These are phyloP conservation scores for Athripsodes cinereus DNA, from an alignment of 2,888 invertebrate genomes.

Conservation along the genomic window DNA sequence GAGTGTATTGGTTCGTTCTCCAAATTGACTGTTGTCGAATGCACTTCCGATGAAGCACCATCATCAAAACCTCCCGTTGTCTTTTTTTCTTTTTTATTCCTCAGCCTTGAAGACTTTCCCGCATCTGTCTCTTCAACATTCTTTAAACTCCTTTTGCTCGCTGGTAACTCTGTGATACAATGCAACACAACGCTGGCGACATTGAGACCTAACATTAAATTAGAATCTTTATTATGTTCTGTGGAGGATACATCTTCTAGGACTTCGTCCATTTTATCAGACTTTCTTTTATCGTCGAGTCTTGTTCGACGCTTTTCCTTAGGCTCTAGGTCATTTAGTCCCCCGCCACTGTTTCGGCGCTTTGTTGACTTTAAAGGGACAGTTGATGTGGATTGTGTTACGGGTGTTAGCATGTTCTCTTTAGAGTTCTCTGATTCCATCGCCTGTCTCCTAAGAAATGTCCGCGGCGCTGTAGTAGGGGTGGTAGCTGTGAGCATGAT, in stretches of 20 bases:
- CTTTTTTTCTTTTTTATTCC: slow-evolving; percentile 20
- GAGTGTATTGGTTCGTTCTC: slow-evolving; percentile 16
- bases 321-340: slow-evolving; percentile 28
- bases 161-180: slow-evolving; percentile 2
- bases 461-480: slow-evolving; percentile 6
- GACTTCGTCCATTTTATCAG: slow-evolving; percentile 17
- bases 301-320: slow-evolving; percentile 26
- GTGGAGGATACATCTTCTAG: slow-evolving; percentile 24
- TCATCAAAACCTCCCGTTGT: not conserved
- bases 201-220: slow-evolving; percentile 15
- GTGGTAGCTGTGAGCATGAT: not conserved
- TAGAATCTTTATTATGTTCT: slow-evolving; percentile 17
- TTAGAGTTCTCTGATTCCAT: slow-evolving; percentile 38
- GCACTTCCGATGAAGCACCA: slow-evolving; percentile 17
- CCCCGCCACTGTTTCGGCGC: slow-evolving; percentile 32
- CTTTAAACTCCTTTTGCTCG: slow-evolving; percentile 12
- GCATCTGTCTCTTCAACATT: slow-evolving; percentile 10
- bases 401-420: slow-evolving; percentile 38
- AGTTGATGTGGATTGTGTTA: slow-evolving; percentile 28
- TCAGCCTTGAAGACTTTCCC: slow-evolving; percentile 9
- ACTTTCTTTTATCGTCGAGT: slow-evolving; percentile 21
- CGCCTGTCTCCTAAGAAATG: slow-evolving; percentile 25
- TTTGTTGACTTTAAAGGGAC: slow-evolving; percentile 30
- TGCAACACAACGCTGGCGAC: slow-evolving; percentile 12
- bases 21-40: slow-evolving; percentile 23